Conservation (phyloP, 1,140 invertebrate genomes). For the Helicoverpa zea region DNA sequence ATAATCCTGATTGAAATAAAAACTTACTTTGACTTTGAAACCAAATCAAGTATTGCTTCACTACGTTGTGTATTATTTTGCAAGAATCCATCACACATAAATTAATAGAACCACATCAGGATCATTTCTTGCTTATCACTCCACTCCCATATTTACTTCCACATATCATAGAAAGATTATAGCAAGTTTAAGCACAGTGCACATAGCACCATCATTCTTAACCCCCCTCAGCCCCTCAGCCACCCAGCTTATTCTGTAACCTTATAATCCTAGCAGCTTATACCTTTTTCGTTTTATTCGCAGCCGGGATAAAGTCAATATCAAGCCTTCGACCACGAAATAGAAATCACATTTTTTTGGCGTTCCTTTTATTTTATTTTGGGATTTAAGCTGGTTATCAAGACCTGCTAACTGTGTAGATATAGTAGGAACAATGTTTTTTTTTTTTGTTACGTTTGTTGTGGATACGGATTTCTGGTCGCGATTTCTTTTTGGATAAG, state of each 20-base stretch:
- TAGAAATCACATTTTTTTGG: conserved; percentile 6
- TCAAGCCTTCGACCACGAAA: conserved; percentile 27
- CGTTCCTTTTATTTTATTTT: conserved; percentile 6
- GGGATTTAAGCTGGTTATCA: not conserved
- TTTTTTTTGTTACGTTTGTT: too few species aligned
- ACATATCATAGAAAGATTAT: not conserved
- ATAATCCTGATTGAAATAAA: too few species aligned
- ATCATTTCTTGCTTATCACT: not conserved
- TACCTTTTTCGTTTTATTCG: conserved; percentile 34
- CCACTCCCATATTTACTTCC: not conserved
- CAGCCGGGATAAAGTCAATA: conserved; percentile 18
- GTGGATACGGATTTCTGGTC: not conserved
- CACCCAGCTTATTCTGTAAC: conserved; percentile 12
- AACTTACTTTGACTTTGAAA: too few species aligned
- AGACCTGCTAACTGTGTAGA: not conserved
- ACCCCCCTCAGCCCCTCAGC: not conserved
- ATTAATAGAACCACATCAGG: not conserved
- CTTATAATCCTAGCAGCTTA: conserved; percentile 35
- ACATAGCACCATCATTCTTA: conserved; percentile 11
- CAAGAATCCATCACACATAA: too few species aligned
- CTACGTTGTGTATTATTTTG: too few species aligned
- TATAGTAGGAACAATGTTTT: not conserved
- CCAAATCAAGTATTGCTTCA: too few species aligned
- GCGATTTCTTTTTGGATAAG: not conserved
- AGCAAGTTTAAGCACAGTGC: not conserved